Conservation (phyloP, 53 echinoderm and acorn worm species). For the Stichopus horrens region DNA sequence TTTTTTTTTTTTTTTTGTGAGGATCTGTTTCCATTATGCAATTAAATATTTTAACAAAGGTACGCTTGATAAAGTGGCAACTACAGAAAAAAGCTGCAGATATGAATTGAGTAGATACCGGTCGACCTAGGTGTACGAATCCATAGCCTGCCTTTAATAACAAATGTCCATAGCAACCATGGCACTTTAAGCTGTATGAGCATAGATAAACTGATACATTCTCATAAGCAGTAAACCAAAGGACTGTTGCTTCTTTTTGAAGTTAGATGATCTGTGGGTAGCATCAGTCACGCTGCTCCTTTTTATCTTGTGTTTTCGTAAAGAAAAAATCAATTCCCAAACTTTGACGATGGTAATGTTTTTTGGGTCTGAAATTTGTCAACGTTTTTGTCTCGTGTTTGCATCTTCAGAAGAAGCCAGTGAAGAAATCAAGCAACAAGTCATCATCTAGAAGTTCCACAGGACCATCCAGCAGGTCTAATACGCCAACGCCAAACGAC, state of each 20-base stretch:
- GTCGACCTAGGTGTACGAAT: no score
- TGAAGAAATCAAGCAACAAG: constrained; percentile 53
- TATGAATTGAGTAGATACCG: no score
- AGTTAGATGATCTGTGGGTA: not conserved
- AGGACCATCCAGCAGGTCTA: constrained; percentile 67
- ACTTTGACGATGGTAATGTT: not conserved
- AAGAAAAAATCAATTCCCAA: not conserved
- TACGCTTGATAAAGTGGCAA: no score
- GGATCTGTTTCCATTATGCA: no score
- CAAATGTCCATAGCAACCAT: no score
- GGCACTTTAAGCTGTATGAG: no score
- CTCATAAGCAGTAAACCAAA: not conserved
- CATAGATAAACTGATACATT: no score
- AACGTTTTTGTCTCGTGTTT: not conserved
- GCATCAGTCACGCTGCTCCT: not conserved
- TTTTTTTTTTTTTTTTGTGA: no score
- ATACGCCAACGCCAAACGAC: constrained; percentile 68
- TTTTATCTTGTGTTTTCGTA: not conserved
- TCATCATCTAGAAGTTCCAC: constrained; percentile 66
- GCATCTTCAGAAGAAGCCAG: constrained; percentile 51
- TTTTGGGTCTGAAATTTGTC: no score
- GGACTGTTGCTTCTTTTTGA: not conserved
- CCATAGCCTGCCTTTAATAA: no score
- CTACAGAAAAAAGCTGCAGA: no score
- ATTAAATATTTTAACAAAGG: no score